A percentile compares a stretch with the other conserved stretches of the same genome.
Evolutionary conservation across 2,888 invertebrate genomes (phyloP).

Genomic region (Allacma fusca): DNA sequence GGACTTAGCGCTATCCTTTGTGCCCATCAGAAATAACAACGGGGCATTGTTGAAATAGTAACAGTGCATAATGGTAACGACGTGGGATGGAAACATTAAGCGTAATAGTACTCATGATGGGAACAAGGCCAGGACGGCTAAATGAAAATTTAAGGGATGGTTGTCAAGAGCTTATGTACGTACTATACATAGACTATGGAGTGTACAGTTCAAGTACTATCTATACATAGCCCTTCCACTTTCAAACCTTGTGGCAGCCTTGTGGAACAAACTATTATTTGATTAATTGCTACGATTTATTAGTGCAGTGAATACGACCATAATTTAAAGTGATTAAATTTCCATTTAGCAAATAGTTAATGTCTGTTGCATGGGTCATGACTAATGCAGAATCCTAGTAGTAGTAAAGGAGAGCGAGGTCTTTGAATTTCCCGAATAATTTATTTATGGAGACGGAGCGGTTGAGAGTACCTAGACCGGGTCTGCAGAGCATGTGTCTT

Average conservation of each 20-base stretch:
- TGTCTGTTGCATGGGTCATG: neutral
- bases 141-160: too few species aligned
- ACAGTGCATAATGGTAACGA: too few species aligned
- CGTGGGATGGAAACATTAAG: too few species aligned
- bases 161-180: too few species aligned
- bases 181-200: too few species aligned
- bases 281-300: neutral
- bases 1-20: too few species aligned
- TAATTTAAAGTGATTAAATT: slow-evolving; percentile 11
- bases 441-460: slow-evolving; percentile 1
- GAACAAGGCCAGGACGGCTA: too few species aligned
- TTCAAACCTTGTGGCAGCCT: neutral
- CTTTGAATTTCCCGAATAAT: slow-evolving; percentile 3
- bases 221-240: too few species aligned
- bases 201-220: too few species aligned
- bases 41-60: too few species aligned
- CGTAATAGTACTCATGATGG: too few species aligned
- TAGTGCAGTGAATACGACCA: neutral
- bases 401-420: neutral
- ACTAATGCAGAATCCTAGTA: slow-evolving; percentile 4
- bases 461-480: neutral
- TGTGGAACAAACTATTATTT: neutral
- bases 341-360: neutral
- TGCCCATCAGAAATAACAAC: too few species aligned
- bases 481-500: neutral